Evolutionary conservation across 2,888 invertebrate species (phyloP).

Genomic region (Oxycera nigricornis): DNA sequence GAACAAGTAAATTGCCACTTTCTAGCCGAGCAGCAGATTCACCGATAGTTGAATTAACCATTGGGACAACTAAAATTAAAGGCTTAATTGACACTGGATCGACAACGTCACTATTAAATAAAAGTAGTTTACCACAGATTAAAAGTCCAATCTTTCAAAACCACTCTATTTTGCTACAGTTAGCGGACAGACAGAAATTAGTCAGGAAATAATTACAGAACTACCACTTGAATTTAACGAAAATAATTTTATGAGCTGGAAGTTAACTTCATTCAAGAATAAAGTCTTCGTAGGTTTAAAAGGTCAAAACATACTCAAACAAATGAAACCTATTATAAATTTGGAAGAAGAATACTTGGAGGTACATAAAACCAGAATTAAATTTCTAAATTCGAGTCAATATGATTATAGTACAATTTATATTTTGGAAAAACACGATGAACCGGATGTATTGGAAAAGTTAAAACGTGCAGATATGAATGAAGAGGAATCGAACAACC

Average conservation of each 20-base stretch:
- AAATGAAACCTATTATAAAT: constrained; percentile 6
- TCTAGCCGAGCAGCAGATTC: background rate
- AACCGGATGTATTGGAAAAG: background rate
- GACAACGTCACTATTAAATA: background rate
- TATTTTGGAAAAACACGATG: background rate
- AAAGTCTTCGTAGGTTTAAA: background rate
- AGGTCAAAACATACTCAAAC: constrained; percentile 25
- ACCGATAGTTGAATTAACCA: constrained; percentile 26
- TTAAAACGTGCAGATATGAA: background rate
- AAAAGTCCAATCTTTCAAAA: background rate
- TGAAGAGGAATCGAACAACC: background rate
- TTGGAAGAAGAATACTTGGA: constrained; percentile 1
- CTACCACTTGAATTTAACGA: constrained; percentile 12
- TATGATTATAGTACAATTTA: background rate
- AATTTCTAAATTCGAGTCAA: background rate
- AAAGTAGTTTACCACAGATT: background rate
- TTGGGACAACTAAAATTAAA: background rate
- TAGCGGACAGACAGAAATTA: background rate
- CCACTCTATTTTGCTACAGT: constrained; percentile 3
- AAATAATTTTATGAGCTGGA: no score
- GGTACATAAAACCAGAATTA: background rate
- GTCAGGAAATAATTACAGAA: background rate
- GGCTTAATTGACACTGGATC: constrained; percentile 25
- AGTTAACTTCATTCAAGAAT: background rate
- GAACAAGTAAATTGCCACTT: constrained; percentile 17